Conservation (phyloP, 2,888 invertebrate genomes). For the Pyrrhia umbra region DNA sequence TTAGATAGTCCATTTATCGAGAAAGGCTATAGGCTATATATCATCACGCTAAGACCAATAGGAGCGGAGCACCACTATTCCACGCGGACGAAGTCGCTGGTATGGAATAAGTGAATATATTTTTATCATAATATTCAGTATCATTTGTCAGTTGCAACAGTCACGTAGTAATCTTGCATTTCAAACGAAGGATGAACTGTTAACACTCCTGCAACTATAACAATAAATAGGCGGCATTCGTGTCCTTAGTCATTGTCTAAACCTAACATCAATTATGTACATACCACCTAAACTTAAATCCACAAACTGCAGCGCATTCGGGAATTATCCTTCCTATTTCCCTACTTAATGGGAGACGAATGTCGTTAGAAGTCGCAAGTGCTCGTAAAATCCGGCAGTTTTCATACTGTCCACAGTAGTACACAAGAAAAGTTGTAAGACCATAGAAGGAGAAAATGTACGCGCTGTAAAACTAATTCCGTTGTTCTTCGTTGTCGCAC, state of each 20-base stretch:
- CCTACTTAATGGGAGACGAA: constrained; percentile 86
- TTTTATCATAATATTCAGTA: neutral
- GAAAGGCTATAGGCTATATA: too few relatives aligned
- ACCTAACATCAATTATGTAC: constrained; percentile 80
- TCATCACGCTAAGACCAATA: too few relatives aligned
- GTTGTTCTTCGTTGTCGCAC: constrained; percentile 25
- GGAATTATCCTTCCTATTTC: constrained; percentile 85
- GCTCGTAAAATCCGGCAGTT: constrained; percentile 84
- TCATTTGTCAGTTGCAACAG: constrained; percentile 7
- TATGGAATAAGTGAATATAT: too few relatives aligned
- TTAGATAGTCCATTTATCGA: too few relatives aligned
- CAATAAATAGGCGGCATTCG: constrained; percentile 43
- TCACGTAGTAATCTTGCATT: neutral
- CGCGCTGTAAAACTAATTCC: constrained; percentile 8
- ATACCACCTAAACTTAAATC: constrained; percentile 80
- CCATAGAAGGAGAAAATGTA: constrained; percentile 15
- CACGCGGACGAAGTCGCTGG: too few relatives aligned
- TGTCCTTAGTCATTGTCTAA: constrained; percentile 66
- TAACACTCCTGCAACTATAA: constrained; percentile 21
- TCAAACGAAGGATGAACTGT: constrained; percentile 8
- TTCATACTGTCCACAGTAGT: constrained; percentile 70
- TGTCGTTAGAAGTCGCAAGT: constrained; percentile 86
- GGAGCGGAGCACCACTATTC: too few relatives aligned
- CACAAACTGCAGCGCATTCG: constrained; percentile 83
- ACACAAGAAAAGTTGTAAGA: constrained; percentile 50